These are phyloP conservation scores for Cyphomyrus plagiostoma DNA, from an alignment of 2,113 vertebrate species.

Conservation along the genomic window DNA sequence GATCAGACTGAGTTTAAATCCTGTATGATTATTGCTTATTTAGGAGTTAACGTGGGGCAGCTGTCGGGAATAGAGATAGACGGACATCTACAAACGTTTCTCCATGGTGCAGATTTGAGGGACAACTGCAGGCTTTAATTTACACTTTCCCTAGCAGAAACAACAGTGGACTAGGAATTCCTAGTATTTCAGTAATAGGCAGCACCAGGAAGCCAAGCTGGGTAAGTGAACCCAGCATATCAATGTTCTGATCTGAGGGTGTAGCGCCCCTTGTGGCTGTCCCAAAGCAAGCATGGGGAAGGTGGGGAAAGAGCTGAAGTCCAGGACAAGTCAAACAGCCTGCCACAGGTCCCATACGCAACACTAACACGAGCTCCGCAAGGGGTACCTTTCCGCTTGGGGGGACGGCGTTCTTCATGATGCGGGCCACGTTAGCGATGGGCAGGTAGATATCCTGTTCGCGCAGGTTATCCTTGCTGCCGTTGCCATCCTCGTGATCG, in stretches of 20 bases:
- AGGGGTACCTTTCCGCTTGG: conserved; percentile 89
- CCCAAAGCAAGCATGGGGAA: neutral
- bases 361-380: neutral
- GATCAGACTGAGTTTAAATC: neutral
- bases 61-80: neutral
- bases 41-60: neutral
- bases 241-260: neutral
- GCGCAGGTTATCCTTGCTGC: conserved; percentile 91
- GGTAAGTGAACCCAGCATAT: neutral
- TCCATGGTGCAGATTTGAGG: neutral
- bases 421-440: conserved; percentile 95
- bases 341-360: neutral
- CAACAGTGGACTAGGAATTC: neutral
- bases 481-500: conserved; percentile 87
- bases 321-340: neutral
- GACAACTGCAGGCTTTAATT: neutral
- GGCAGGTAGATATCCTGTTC: conserved; percentile 99
- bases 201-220: neutral
- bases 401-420: conserved; percentile 98
- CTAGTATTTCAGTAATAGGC: neutral
- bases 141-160: neutral
- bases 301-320: neutral
- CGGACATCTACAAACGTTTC: neutral
- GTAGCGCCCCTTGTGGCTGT: neutral
- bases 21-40: neutral